Base-by-base conservation (phyloP, 1,140 invertebrate genomes). In the Copidosoma floridanum region DNA sequence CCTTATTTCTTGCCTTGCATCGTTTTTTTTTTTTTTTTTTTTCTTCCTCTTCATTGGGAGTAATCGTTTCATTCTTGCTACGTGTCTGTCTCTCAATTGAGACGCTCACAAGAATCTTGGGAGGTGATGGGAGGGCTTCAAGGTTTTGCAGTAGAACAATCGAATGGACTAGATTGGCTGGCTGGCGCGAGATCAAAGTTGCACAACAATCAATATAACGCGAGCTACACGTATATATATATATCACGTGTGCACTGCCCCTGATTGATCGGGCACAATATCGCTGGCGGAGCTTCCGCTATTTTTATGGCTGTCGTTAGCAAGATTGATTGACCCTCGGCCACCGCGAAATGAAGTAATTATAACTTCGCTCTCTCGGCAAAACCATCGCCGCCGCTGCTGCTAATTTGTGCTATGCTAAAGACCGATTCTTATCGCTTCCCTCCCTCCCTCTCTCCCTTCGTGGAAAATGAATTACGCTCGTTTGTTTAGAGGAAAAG, bases 1-100 rank as follows among this genome's bases (percentile, higher is more conserved):
- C 48, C 61, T 53, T 63, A 63, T 47, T 59, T 59, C 62, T 50
- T 61, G 64, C 41, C 37, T 55, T n/a, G 48, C 63, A 64, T 59
- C 57, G 18, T 12, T 32, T 23, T 65, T 67, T 29, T 12, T 55
- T 32, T 21, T 6, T 40, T 40, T 38, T 44, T 52, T 40, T 50
- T 20, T 41, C 27, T 47, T 40, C 48, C 23, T 41, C 12, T 32
- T 50, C 21, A 27, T 35, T 18, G 27, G n/a, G n/a, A n/a, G n/a
- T n/a, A n/a, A n/a, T n/a, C n/a, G n/a, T n/a, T n/a, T n/a, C n/a
- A n/a, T n/a, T n/a, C n/a, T n/a, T n/a, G n/a, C n/a, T n/a, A n/a
- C n/a, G n/a, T n/a, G n/a, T n/a, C n/a, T n/a, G n/a, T n/a, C n/a
- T n/a, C n/a, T n/a, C n/a, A n/a, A n/a, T n/a, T n/a, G n/a, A n/a